A percentile compares a stretch with the other conserved stretches of the same genome.
These are phyloP conservation scores for Tricholauxania praeusta DNA, from an alignment of 2,888 invertebrate species.

Conservation along the genomic window DNA sequence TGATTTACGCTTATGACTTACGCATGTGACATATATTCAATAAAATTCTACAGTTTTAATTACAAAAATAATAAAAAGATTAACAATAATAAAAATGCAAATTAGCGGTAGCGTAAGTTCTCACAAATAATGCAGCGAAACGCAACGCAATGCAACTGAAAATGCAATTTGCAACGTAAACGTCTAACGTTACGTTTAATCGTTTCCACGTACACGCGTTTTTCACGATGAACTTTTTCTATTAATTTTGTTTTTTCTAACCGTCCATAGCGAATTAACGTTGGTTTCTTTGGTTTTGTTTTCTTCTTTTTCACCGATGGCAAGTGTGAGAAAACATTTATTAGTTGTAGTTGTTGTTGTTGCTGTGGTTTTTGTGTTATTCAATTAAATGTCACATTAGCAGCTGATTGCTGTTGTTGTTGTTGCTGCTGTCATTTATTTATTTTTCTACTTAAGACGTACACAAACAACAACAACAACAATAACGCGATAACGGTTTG, in stretches of 20 bases:
- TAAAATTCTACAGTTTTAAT: too few relatives aligned
- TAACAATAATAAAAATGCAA: slow-evolving; percentile 25
- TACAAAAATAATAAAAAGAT: slow-evolving; percentile 13
- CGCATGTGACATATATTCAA: too few relatives aligned
- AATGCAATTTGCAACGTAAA: not conserved
- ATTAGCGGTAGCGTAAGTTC: slow-evolving; percentile 1
- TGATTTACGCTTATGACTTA: too few relatives aligned
- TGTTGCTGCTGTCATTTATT: not conserved
- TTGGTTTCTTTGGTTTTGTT: not conserved
- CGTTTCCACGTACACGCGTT: slow-evolving; percentile 10
- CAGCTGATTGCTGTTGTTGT: slow-evolving; percentile 4
- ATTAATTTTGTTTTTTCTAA: not conserved
- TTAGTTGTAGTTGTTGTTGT: not conserved
- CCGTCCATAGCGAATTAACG: not conserved
- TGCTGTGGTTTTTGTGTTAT: not conserved
- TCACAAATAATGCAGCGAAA: too few relatives aligned
- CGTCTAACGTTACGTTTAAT: slow-evolving; percentile 22
- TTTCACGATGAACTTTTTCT: not conserved
- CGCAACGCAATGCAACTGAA: not conserved
- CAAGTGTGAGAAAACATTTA: slow-evolving; percentile 23
- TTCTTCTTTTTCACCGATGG: not conserved
- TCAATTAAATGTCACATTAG: slow-evolving; percentile 1
- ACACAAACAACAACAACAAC: too few relatives aligned
- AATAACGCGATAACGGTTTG: slow-evolving; percentile 17
- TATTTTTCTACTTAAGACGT: not conserved